Percentiles rank a stretch among this genome's conserved stretches.
Conservation (phyloP, 2,888 invertebrate genomes). For the Acronicta alni region DNA sequence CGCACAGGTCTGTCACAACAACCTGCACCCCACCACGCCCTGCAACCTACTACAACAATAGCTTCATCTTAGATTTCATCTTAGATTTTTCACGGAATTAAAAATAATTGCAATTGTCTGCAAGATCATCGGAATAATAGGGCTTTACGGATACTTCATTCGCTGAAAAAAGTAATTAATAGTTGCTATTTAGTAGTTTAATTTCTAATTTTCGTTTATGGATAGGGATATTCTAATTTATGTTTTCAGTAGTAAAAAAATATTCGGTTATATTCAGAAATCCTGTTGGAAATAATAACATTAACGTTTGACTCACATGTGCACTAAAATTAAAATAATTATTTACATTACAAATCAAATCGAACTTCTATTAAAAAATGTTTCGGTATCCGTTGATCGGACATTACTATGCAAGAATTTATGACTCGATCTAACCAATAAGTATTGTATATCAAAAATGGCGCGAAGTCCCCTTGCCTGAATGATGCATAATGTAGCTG, state of each 20-base stretch:
- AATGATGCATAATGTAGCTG: conserved; percentile 52
- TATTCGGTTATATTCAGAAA: no score
- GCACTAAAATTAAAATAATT: conserved; percentile 1
- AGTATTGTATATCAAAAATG: conserved; percentile 62
- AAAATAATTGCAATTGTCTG: no score
- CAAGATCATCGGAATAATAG: not conserved
- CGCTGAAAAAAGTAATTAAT: not conserved
- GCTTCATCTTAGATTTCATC: no score
- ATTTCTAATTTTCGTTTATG: not conserved
- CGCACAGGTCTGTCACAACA: conserved; percentile 71
- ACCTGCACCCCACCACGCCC: not conserved
- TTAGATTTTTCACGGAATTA: no score
- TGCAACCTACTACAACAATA: not conserved
- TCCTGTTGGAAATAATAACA: no score
- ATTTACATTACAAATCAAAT: conserved; percentile 25
- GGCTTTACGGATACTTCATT: not conserved
- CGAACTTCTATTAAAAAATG: conserved; percentile 24
- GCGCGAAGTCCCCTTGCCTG: conserved; percentile 49
- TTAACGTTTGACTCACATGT: conserved; percentile 22
- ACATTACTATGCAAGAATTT: conserved; percentile 60
- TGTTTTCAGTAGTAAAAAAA: no score
- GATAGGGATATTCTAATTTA: no score
- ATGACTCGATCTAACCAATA: conserved; percentile 37
- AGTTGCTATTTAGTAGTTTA: not conserved
- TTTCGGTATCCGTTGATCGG: conserved; percentile 22